Evolutionary conservation across 2,113 vertebrate genomes (phyloP).

Genomic region (Eidolon helvum): DNA sequence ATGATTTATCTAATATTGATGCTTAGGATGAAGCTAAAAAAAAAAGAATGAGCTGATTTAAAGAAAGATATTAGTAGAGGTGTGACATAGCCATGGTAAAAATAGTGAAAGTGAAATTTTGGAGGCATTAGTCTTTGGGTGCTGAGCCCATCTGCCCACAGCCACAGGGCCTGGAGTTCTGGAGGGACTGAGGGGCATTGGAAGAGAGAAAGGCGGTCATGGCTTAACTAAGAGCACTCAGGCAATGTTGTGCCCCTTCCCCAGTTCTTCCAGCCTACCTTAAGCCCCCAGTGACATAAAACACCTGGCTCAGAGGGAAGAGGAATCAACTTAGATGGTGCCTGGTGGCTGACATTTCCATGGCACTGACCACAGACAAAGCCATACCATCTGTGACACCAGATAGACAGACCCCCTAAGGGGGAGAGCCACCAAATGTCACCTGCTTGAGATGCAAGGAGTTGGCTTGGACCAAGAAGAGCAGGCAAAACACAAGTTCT

Average conservation of each 20-base stretch:
- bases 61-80: not conserved
- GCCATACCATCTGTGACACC: conserved; percentile 82
- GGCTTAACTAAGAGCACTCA: not conserved
- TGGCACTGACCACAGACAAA: conserved; percentile 77
- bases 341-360: conserved; percentile 80
- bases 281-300: conserved; percentile 34
- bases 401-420: conserved; percentile 69
- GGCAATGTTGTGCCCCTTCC: not conserved
- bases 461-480: conserved; percentile 47
- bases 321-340: conserved; percentile 63
- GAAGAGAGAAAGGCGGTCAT: not conserved
- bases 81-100: not conserved
- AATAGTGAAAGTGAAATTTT: not conserved
- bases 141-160: not conserved
- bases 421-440: conserved; percentile 80
- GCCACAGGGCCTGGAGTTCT: not conserved
- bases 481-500: not conserved
- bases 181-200: not conserved
- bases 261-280: not conserved
- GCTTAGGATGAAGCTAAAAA: not conserved
- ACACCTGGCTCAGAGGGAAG: conserved; percentile 51
- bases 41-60: not conserved
- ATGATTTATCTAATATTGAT: not conserved
- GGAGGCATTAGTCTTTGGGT: not conserved
- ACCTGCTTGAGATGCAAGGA: conserved; percentile 73